Conservation (phyloP, 1,140 invertebrate species). For the Nilaparvata lugens region DNA sequence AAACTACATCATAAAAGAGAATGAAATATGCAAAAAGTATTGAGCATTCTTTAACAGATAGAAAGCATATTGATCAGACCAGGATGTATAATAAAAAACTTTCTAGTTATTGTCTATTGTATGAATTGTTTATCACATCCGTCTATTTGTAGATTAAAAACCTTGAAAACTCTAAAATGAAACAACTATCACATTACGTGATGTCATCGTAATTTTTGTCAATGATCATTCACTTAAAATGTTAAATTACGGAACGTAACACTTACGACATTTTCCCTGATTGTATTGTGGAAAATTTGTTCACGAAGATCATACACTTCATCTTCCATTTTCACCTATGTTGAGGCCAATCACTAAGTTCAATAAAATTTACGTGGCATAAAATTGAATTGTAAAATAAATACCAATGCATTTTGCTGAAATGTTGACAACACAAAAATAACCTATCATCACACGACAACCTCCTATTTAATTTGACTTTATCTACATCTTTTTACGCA, state of each 20-base stretch:
- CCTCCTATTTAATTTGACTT: no score
- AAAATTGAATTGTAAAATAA: no score
- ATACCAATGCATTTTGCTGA: no score
- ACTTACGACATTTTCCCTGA: constrained; percentile 88
- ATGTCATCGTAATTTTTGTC: neutral
- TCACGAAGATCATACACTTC: constrained; percentile 62
- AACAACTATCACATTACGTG: neutral
- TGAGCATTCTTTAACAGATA: no score
- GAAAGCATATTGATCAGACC: neutral
- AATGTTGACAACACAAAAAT: no score
- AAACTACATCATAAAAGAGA: no score
- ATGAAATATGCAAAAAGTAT: no score
- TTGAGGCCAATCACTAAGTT: neutral
- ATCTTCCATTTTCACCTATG: constrained; percentile 27
- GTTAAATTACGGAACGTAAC: constrained; percentile 1
- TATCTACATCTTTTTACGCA: no score
- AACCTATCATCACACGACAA: no score
- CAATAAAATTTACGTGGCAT: no score
- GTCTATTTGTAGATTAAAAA: neutral
- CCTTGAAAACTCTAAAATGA: neutral
- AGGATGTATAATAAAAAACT: neutral
- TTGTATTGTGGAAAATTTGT: constrained; percentile 86
- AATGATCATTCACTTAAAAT: neutral
- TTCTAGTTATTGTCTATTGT: neutral
- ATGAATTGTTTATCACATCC: neutral